Percentiles rank a stretch among this genome's conserved stretches.
These are phyloP conservation scores for Megaceryle alcyon DNA, from an alignment of 2,797 vertebrate genomes.

Conservation along the genomic window DNA sequence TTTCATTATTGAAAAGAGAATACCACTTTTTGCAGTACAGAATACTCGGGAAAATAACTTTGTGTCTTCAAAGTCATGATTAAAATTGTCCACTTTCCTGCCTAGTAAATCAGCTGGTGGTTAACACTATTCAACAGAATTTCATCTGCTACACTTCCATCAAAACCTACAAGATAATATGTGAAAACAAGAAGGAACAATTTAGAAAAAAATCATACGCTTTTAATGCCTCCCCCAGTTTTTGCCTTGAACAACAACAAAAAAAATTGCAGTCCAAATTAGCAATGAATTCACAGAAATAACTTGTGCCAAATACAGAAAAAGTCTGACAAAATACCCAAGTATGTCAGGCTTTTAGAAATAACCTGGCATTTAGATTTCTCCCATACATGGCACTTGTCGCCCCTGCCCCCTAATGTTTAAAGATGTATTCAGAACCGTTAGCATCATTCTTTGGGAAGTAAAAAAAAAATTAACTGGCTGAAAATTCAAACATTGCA, in stretches of 20 bases:
- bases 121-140: conserved; percentile 28
- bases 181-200: neutral
- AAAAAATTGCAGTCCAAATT: neutral
- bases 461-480: neutral
- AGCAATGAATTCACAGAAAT: neutral
- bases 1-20: neutral
- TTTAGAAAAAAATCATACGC: neutral
- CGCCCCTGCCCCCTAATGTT: rapidly evolving
- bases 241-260: neutral
- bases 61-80: conserved; percentile 47
- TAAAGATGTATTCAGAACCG: neutral
- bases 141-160: neutral
- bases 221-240: neutral
- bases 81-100: conserved; percentile 84
- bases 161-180: neutral
- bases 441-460: neutral
- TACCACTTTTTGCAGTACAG: neutral
- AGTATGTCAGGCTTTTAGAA: neutral
- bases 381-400: neutral
- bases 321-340: neutral
- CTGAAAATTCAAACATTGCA: neutral
- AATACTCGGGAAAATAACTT: neutral
- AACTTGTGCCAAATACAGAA: neutral
- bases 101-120: conserved; percentile 85
- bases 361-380: neutral